phyloP scores from a whole-genome alignment of 2,888 invertebrate genomes.

The Plusia festucae region DNA sequence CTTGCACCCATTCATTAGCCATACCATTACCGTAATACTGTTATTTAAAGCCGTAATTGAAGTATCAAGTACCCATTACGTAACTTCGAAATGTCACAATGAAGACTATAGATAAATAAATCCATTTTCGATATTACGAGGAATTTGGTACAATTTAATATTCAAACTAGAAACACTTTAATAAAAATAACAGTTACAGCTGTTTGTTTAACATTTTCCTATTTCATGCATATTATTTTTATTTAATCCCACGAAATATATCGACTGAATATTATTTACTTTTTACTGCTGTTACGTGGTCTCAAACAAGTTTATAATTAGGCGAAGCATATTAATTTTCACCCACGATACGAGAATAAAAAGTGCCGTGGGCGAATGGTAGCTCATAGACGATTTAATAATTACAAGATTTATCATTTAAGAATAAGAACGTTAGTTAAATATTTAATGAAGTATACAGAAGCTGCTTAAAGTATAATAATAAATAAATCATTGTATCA shows the following conservation, averaged over 20 bases:
- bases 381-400: slow-evolving; percentile 31
- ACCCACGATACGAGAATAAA: slow-evolving; percentile 36
- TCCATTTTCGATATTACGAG: not conserved
- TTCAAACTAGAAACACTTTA: not conserved
- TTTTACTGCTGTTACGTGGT: slow-evolving; percentile 12
- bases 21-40: slow-evolving; percentile 29
- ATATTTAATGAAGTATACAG: slow-evolving; percentile 5
- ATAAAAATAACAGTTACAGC: not conserved
- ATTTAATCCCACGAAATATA: not conserved
- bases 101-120: not conserved
- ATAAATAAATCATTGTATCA: not conserved
- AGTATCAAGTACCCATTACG: too few relatives aligned
- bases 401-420: slow-evolving; percentile 20
- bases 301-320: slow-evolving; percentile 28
- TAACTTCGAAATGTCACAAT: not conserved
- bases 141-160: not conserved
- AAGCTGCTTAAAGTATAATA: slow-evolving; percentile 4
- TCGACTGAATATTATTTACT: slow-evolving; percentile 1
- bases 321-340: slow-evolving; percentile 32
- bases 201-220: not conserved
- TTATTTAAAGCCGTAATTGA: slow-evolving; percentile 18
- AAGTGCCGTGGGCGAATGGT: slow-evolving; percentile 39
- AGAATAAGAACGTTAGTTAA: not conserved
- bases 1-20: slow-evolving; percentile 38
- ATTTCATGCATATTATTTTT: not conserved